Conservation (phyloP, 2,888 invertebrate species). For the Chymomyza fuscimana region DNA sequence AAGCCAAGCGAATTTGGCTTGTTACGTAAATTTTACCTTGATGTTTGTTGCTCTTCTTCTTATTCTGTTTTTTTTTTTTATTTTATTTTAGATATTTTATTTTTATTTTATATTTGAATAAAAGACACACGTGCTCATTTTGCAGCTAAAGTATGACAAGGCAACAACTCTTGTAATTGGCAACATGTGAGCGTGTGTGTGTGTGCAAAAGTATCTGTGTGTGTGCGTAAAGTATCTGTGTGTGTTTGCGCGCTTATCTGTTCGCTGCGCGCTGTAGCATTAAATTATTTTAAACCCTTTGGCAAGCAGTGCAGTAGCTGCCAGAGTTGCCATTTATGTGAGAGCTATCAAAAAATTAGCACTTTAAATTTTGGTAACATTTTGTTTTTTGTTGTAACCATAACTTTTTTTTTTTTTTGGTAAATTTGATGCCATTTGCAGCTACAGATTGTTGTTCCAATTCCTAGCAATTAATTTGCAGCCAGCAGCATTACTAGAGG, state of each 20-base stretch:
- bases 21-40: conserved; percentile 43
- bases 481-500: conserved; percentile 13
- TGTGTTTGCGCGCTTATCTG: conserved; percentile 5
- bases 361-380: conserved; percentile 61
- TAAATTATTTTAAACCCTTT: conserved; percentile 54
- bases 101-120: not conserved
- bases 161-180: conserved; percentile 37
- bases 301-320: conserved; percentile 26
- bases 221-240: not conserved
- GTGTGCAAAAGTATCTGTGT: not conserved
- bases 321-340: conserved; percentile 1
- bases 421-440: conserved; percentile 1
- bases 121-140: conserved; percentile 12
- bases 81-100: conserved; percentile 7
- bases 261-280: conserved; percentile 10
- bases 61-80: not conserved
- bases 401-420: conserved; percentile 7
- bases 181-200: conserved; percentile 17
- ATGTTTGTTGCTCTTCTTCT: conserved; percentile 21
- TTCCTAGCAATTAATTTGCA: conserved; percentile 55
- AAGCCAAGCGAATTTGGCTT: conserved; percentile 8
- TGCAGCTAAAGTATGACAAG: conserved; percentile 32
- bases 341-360: conserved; percentile 42
- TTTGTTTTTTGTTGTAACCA: conserved; percentile 15
- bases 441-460: conserved; percentile 16